phyloP scores from a whole-genome alignment of 2,888 invertebrate species.

The Artemia sinica region DNA sequence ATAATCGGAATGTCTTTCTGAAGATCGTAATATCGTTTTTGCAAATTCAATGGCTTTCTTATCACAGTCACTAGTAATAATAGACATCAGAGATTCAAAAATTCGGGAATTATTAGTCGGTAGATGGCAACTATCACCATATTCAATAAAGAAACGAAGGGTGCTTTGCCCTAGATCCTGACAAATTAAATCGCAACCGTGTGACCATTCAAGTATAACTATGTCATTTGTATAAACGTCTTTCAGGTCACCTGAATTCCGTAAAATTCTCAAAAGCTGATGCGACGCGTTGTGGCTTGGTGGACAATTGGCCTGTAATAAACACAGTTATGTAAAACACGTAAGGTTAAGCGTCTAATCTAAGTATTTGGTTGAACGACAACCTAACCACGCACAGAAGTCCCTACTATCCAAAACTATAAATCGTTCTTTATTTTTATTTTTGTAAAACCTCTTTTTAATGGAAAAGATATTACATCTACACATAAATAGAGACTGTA shows the following conservation, averaged over 20 bases:
- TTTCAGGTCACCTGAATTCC: neutral
- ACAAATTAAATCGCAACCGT: neutral
- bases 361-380: too few relatives aligned
- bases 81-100: slow-evolving; percentile 4
- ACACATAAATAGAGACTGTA: too few relatives aligned
- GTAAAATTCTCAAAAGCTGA: neutral
- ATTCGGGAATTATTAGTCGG: neutral
- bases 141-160: neutral
- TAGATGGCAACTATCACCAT: neutral
- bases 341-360: too few relatives aligned
- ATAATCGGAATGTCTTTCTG: neutral
- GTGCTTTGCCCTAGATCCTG: neutral
- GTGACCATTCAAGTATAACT: neutral
- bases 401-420: too few relatives aligned
- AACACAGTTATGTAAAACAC: neutral
- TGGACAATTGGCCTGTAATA: neutral
- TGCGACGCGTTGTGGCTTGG: neutral
- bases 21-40: neutral
- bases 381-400: too few relatives aligned
- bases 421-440: too few relatives aligned
- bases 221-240: neutral
- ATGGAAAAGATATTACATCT: too few relatives aligned
- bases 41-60: neutral
- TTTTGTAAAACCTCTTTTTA: too few relatives aligned
- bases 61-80: neutral